phyloP scores from a whole-genome alignment of 2,797 vertebrate genomes.

The Pteronotus mesoamericanus region DNA sequence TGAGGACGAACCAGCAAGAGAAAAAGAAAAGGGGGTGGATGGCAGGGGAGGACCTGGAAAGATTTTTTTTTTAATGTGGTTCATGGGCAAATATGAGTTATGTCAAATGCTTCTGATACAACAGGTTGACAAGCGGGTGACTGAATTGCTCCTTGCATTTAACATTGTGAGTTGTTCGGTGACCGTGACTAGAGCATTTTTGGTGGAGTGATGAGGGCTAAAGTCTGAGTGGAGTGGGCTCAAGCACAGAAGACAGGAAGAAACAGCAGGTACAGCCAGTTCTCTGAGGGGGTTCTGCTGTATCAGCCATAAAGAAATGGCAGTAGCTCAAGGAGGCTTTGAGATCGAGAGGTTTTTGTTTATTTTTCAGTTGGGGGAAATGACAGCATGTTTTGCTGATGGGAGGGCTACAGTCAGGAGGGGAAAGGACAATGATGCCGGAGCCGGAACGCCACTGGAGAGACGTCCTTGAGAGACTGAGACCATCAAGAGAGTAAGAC shows the following conservation, averaged over 20 bases:
- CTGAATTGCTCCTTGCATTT: background rate
- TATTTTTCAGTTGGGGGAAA: background rate
- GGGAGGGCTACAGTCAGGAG: background rate
- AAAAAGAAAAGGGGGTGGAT: background rate
- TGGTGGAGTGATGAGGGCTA: background rate
- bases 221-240: background rate
- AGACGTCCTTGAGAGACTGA: conserved; percentile 6
- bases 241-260: background rate
- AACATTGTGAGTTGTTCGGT: background rate
- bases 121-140: background rate
- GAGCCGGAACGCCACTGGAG: background rate
- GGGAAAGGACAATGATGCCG: background rate
- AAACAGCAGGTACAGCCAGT: background rate
- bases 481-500: too few relatives aligned
- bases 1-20: background rate
- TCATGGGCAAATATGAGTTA: background rate
- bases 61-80: background rate
- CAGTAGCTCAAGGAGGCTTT: background rate
- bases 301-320: background rate
- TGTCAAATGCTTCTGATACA: background rate
- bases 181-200: background rate
- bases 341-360: background rate
- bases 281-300: background rate
- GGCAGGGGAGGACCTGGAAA: background rate
- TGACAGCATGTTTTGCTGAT: background rate